These are phyloP conservation scores for Nycteola revayana DNA, from an alignment of 2,888 invertebrate species.

Conservation along the genomic window DNA sequence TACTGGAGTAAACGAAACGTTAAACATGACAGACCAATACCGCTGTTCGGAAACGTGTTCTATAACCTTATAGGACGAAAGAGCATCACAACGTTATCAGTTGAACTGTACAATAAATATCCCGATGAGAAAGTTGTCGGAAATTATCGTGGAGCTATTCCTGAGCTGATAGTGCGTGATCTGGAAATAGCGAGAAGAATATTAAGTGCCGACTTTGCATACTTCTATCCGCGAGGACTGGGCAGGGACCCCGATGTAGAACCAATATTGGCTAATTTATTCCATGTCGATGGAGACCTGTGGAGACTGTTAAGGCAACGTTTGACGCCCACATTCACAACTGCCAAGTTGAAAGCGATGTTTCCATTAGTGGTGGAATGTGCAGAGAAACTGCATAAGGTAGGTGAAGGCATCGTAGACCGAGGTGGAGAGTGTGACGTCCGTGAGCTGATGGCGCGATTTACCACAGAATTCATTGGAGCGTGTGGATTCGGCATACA, in stretches of 20 bases:
- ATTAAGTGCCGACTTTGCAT: slow-evolving; percentile 48
- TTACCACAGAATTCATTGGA: slow-evolving; percentile 57
- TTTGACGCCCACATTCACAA: slow-evolving; percentile 62
- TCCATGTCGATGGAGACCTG: slow-evolving; percentile 53
- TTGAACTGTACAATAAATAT: slow-evolving; percentile 51
- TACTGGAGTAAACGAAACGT: slow-evolving; percentile 57
- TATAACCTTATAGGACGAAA: slow-evolving; percentile 39
- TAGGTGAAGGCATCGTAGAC: slow-evolving; percentile 39
- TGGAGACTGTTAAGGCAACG: slow-evolving; percentile 62
- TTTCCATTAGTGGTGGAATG: slow-evolving; percentile 60
- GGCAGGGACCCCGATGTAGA: slow-evolving; percentile 44
- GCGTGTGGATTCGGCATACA: slow-evolving; percentile 58
- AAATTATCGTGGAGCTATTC: slow-evolving; percentile 48
- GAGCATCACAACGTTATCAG: slow-evolving; percentile 41
- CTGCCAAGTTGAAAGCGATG: slow-evolving; percentile 60
- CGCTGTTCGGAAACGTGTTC: slow-evolving; percentile 53
- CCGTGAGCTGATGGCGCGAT: slow-evolving; percentile 55
- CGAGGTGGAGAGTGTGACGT: slow-evolving; percentile 44
- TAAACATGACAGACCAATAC: slow-evolving; percentile 50
- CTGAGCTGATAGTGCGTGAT: slow-evolving; percentile 56
- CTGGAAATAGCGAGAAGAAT: slow-evolving; percentile 48
- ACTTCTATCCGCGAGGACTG: slow-evolving; percentile 52
- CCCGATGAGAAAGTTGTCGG: slow-evolving; percentile 60
- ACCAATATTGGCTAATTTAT: slow-evolving; percentile 48
- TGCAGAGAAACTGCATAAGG: slow-evolving; percentile 48